Evolutionary conservation across 2,888 invertebrate species (phyloP), one percentile per base, ranked within the genome.

Genomic region (Lamproptera curius): DNA sequence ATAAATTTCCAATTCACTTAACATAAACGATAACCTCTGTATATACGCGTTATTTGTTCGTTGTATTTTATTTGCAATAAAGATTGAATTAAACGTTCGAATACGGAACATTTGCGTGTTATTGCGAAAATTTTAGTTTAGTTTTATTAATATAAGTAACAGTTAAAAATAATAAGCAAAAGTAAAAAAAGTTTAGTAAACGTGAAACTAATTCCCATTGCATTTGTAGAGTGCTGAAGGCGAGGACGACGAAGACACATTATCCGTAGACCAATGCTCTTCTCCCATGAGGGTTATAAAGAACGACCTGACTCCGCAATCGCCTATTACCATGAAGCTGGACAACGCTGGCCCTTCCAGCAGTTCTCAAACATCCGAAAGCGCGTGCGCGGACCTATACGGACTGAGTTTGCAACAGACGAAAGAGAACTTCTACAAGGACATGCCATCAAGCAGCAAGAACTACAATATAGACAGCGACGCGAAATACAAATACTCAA

Each of bases 211-310:
- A n/a, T n/a, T n/a, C n/a, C n/a, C n/a, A n/a, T n/a, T n/a, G n/a
- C n/a, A n/a, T n/a, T n/a, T 13, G 28, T 63, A 81, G 83, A 80
- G 81, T 53, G 86, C 89, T 10, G 90, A 90, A 64, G 87, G 85
- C 13, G 91, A 91, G 58, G 91, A 91, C 49, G 90, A 91, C 53
- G 89, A 89, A 60, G 86, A 89, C 46, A 90, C 91, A 0, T 62
- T 90, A 10, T 90, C 90, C 33, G 78, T 76, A 13, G 90, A 90
- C 42, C 81, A 86, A 0, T 85, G 80, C 55, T 72, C 64, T 59
- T 79, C 81, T 1, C 77, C 83, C 39, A 77, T 76, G 52, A 71
- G 56, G 50, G 57, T 78, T 44, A 83, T 81, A 40, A 73, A 64
- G 44, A 84, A 83, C 56, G 82, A 85, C 47, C 70, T 84, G 43